phyloP scores from a whole-genome alignment of 1,140 invertebrate species.

The Bombus impatiens region DNA sequence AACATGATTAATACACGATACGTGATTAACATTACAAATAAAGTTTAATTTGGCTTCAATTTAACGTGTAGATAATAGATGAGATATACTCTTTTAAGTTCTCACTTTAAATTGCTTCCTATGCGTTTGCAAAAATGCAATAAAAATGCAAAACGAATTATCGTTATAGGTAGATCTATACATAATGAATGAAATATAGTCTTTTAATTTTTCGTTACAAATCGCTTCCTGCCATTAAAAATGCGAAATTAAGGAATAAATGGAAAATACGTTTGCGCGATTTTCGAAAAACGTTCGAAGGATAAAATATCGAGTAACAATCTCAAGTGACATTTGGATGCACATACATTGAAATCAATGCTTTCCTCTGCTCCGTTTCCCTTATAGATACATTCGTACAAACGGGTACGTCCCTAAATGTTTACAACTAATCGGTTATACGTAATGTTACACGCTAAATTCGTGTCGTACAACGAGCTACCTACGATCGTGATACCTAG shows the following conservation, averaged over 20 bases:
- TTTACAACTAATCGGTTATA: slow-evolving; percentile 56
- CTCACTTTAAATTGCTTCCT: neutral
- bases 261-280: neutral
- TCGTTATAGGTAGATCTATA: no score
- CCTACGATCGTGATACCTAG: slow-evolving; percentile 60
- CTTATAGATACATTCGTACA: slow-evolving; percentile 61
- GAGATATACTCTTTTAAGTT: neutral
- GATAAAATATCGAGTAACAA: neutral
- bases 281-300: neutral
- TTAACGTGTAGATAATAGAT: no score
- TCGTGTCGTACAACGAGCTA: slow-evolving; percentile 61
- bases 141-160: neutral
- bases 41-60: no score
- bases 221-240: neutral
- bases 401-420: slow-evolving; percentile 60
- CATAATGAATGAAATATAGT: no score
- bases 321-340: slow-evolving; percentile 18
- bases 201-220: neutral
- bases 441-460: slow-evolving; percentile 56
- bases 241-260: neutral
- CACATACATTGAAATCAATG: neutral
- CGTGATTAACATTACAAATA: no score
- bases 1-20: no score
- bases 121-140: neutral
- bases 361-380: slow-evolving; percentile 7